Percentiles rank a stretch among this genome's conserved stretches.
Evolutionary conservation across 2,888 invertebrate genomes (phyloP).

Genomic region (Nycteola revayana): DNA sequence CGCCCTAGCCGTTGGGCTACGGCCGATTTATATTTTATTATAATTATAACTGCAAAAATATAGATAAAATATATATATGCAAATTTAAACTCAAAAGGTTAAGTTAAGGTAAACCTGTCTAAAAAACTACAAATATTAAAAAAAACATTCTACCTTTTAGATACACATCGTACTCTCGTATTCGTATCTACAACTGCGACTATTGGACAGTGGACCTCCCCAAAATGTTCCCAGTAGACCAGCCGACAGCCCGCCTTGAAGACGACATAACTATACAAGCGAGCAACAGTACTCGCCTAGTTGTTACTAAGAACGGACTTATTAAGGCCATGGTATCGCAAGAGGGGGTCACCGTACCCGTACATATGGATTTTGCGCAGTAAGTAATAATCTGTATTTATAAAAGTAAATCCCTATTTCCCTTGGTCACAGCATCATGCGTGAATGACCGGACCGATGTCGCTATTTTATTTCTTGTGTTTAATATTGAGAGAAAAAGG

Average conservation of each 20-base stretch:
- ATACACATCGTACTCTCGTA: constrained; percentile 77
- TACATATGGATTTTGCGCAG: constrained; percentile 90
- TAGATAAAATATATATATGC: too few relatives aligned
- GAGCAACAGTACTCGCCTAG: constrained; percentile 69
- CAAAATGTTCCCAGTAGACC: constrained; percentile 66
- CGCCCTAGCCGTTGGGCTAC: too few relatives aligned
- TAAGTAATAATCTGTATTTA: constrained; percentile 67
- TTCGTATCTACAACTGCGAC: constrained; percentile 80
- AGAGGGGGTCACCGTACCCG: constrained; percentile 66
- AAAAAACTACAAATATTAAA: too few relatives aligned
- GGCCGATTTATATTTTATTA: too few relatives aligned
- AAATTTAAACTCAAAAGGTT: too few relatives aligned
- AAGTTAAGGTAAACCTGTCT: too few relatives aligned
- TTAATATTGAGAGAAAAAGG: too few relatives aligned
- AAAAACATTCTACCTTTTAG: constrained; percentile 34
- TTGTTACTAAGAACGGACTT: constrained; percentile 86
- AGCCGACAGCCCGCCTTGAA: constrained; percentile 48
- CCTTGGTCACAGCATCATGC: too few relatives aligned
- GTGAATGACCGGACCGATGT: too few relatives aligned
- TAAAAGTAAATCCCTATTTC: too few relatives aligned
- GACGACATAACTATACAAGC: constrained; percentile 60
- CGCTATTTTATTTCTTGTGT: too few relatives aligned
- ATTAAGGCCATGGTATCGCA: constrained; percentile 85
- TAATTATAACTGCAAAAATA: too few relatives aligned
- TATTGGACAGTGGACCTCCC: constrained; percentile 68